Evolutionary conservation across 2,113 vertebrate species (phyloP), one percentile per base, ranked within the genome.

Genomic region (Epinephelus moara): DNA sequence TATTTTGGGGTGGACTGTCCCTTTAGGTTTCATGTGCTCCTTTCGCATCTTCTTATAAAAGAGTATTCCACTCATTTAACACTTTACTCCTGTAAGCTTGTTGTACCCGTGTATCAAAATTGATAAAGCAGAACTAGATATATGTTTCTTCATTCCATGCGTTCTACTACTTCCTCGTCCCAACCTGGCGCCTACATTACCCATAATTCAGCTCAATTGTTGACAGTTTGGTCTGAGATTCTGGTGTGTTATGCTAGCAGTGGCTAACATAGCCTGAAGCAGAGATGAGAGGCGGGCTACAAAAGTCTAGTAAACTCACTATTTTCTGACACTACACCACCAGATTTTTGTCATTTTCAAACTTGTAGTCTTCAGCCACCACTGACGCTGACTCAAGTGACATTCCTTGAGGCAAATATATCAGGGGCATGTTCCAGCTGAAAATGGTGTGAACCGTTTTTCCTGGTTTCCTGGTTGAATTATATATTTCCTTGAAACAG

Each of bases 41-140:
- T 82, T 50, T 70, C 78, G n/a, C 78, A 56, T 67, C 45, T 21
- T 13, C 30, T 23, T 23, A 40, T 18, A 18, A 69, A 69, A 25
- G 3, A 69, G 27, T 4, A 42, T 4, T 40, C n/a, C 13, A 10
- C 40, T 42, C 40, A 42, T 67, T 47, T 3, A 45, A 11, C n/a
- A 21, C 5, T 25, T 23, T 17, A 47, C 53, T 57, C 27, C 6
- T 70, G 30, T 9, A 40, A 40, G 50, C 4, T 55, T 17, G 33
- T 21, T 10, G 13, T 7, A 50, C 49, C 2, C 6, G 6, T 9
- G 21, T 9, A 21, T 67, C 14, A 49, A 67, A 25, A 67, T 23
- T 3, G 4, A 67, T 64, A 9, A 1, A 14, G 37, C 19, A 27
- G 3, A 49, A 67, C 6, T 45, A 67, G 12, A 42, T 5, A 63